Evolutionary conservation across 2,113 vertebrate genomes (phyloP), one percentile per base, ranked within the genome.

Genomic region (Gallinago media): DNA sequence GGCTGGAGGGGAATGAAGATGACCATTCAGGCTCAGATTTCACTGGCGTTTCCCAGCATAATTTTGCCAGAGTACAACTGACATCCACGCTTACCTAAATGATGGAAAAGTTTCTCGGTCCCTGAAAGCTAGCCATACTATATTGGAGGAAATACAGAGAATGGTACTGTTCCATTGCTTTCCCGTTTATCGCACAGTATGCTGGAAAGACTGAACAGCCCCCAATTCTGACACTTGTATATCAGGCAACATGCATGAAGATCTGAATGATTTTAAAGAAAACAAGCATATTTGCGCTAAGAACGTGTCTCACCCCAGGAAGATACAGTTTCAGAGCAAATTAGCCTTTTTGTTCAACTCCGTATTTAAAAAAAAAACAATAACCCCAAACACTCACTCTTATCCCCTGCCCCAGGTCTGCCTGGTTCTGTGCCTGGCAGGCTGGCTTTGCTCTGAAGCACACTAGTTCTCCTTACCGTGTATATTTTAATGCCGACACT

Each of bases 401-500:
- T 63, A 4, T 75, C 42, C 52, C 38, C 19, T 81, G 80, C 54
- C 55, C 55, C 22, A 25, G 46, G n/a, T 17, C 42, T 89, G 36
- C 76, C 56, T 26, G 29, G 62, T 75, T 74, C 67, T 56, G 32
- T 52, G 40, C 63, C 38, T 81, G 61, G 89, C 68, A 86, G 62
- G 15, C 83, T 77, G 68, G 27, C 55, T 94, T 91, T 81, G 44
- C 76, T 86, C 80, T 84, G 88, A 89, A 68, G 61, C 3, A 2
- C 27, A 44, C 31, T 40, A 78, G 56, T 55, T 81, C 59, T 89
- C 85, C 54, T 6, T 49, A 61, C 81, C 62, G 59, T 95, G 88
- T 91, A 84, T 84, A 23, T 93, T 93, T 92, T 90, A 93, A 88
- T 84, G 52, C 61, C 0, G 2, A 89, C 90, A 91, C 90, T 85